Evolutionary conservation across 2,113 vertebrate genomes (phyloP).

Genomic region (Ellobius talpinus): DNA sequence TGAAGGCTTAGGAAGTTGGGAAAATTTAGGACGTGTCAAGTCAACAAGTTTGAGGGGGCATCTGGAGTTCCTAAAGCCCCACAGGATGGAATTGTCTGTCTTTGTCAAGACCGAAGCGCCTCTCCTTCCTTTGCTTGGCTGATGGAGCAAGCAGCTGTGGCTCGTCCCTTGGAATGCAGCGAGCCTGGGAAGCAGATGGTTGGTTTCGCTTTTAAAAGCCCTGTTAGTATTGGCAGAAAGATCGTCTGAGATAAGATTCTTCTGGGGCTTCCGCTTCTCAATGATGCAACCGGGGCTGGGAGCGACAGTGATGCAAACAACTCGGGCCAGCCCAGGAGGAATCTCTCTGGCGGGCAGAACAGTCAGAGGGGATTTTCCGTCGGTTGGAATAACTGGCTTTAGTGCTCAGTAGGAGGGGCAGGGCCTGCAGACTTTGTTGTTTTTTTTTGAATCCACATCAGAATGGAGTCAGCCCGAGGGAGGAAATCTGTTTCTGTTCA

Average conservation of each 20-base stretch:
- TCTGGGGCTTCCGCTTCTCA: constrained; percentile 24
- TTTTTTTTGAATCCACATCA: background rate
- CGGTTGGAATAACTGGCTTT: background rate
- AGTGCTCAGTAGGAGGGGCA: background rate
- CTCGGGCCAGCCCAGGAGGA: background rate
- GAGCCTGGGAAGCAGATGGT: background rate
- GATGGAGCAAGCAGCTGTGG: constrained; percentile 9
- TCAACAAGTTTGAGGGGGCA: background rate
- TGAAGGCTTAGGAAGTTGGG: background rate
- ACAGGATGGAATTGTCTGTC: background rate
- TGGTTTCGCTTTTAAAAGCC: constrained; percentile 70
- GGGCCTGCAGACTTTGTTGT: background rate
- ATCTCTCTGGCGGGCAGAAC: constrained; percentile 34
- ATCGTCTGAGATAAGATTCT: constrained; percentile 39
- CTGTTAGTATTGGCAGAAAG: constrained; percentile 32
- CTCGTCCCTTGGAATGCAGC: constrained; percentile 13
- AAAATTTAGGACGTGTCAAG: background rate
- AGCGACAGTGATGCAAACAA: background rate
- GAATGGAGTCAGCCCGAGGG: background rate
- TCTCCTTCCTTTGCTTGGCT: background rate
- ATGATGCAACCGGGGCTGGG: background rate
- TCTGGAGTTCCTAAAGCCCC: background rate
- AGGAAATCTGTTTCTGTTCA: background rate
- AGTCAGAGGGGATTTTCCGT: constrained; percentile 54
- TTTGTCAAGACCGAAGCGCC: background rate